These are phyloP conservation scores for Channa argus DNA, from an alignment of 2,113 vertebrate genomes.

Conservation along the genomic window DNA sequence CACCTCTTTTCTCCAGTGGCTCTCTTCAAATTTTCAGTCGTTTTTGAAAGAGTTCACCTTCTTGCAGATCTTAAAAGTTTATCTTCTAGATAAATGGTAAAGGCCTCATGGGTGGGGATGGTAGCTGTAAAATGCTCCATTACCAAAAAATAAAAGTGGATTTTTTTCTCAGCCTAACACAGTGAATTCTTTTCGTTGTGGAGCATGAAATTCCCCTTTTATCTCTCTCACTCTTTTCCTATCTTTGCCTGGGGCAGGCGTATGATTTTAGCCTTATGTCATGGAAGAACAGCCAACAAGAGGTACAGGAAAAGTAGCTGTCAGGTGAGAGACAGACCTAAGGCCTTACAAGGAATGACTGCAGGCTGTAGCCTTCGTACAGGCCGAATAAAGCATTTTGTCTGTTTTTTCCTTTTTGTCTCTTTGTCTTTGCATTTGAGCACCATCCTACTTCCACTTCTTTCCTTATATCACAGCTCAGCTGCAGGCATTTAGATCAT, in stretches of 20 bases:
- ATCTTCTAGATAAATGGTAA: constrained; percentile 17
- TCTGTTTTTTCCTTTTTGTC: neutral
- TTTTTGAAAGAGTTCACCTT: constrained; percentile 2
- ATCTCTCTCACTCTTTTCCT: constrained; percentile 20
- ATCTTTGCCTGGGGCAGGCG: constrained; percentile 49
- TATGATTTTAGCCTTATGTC: constrained; percentile 47
- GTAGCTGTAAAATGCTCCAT: constrained; percentile 53
- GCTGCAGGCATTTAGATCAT: neutral
- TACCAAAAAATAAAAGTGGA: constrained; percentile 25
- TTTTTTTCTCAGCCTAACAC: constrained; percentile 4
- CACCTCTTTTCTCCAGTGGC: neutral
- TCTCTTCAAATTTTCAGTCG: neutral
- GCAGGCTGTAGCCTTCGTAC: constrained; percentile 34
- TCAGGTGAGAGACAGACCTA: constrained; percentile 38
- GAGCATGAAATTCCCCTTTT: constrained; percentile 7
- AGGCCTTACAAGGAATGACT: constrained; percentile 44
- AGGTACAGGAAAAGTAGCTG: constrained; percentile 25
- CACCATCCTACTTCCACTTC: neutral
- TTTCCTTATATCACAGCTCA: neutral
- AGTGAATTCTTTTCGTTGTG: constrained; percentile 13
- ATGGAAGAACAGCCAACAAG: constrained; percentile 43
- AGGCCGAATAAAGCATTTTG: constrained; percentile 1
- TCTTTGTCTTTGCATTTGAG: constrained; percentile 25
- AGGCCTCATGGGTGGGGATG: neutral
- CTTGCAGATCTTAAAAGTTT: constrained; percentile 40